Conservation (phyloP, 2,888 invertebrate genomes). For the Trichopria drosophilae region DNA sequence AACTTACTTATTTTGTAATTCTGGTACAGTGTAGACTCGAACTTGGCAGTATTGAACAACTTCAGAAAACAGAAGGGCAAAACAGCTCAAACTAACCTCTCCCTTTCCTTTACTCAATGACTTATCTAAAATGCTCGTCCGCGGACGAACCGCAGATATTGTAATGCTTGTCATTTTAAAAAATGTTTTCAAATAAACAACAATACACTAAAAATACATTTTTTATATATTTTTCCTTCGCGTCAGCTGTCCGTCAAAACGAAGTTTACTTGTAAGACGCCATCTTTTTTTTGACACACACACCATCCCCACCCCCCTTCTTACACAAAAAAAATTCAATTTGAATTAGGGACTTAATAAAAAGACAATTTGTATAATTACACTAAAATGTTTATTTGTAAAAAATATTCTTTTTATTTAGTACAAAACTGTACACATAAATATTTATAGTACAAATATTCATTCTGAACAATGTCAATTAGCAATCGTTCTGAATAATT, state of each 20-base stretch:
- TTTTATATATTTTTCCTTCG: constrained; percentile 3
- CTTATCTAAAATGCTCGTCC: constrained; percentile 84
- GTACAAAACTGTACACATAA: too few relatives aligned
- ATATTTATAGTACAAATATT: too few relatives aligned
- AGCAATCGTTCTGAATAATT: constrained; percentile 41
- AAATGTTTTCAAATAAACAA: not conserved
- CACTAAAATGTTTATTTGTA: too few relatives aligned
- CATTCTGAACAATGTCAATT: not conserved
- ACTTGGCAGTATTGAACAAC: constrained; percentile 98
- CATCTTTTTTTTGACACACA: too few relatives aligned
- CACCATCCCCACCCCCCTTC: too few relatives aligned
- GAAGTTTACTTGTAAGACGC: too few relatives aligned
- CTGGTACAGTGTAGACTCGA: constrained; percentile 91
- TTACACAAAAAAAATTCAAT: too few relatives aligned
- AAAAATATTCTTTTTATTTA: too few relatives aligned
- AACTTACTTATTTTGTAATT: constrained; percentile 90
- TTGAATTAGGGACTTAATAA: too few relatives aligned
- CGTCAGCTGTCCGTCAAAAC: too few relatives aligned
- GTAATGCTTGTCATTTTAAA: constrained; percentile 46
- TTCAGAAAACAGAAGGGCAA: constrained; percentile 95
- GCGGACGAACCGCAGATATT: constrained; percentile 62
- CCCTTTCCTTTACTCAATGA: constrained; percentile 89
- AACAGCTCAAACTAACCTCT: constrained; percentile 89
- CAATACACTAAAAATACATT: not conserved
- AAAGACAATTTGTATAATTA: too few relatives aligned